phyloP scores from a whole-genome alignment of 2,113 vertebrate genomes.

The Tachycineta bicolor region DNA sequence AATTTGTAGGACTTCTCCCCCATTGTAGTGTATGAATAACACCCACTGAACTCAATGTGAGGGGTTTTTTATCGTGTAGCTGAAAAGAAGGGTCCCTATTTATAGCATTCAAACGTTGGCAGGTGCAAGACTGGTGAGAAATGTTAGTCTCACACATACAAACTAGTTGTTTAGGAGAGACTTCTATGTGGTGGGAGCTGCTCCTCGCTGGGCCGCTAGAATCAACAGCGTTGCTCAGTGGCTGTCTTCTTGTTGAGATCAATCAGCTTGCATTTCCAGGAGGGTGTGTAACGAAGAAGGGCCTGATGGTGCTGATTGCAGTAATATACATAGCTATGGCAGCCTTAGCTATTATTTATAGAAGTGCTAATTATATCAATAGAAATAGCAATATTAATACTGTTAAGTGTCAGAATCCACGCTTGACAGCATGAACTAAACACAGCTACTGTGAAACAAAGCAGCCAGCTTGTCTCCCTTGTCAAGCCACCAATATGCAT shows the following conservation, averaged over 20 bases:
- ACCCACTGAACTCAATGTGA: background rate
- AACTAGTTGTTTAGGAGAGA: constrained; percentile 74
- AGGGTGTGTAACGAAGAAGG: constrained; percentile 45
- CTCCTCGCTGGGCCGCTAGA: constrained; percentile 54
- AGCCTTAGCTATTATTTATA: constrained; percentile 77
- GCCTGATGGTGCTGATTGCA: constrained; percentile 63
- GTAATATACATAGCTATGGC: constrained; percentile 72
- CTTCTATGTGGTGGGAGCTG: constrained; percentile 62
- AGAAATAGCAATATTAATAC: constrained; percentile 83
- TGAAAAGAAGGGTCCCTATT: constrained; percentile 55
- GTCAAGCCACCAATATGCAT: constrained; percentile 74
- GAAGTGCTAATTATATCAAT: constrained; percentile 81
- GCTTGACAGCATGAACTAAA: constrained; percentile 77
- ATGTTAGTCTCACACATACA: constrained; percentile 78
- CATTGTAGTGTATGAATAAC: constrained; percentile 7
- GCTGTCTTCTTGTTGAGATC: constrained; percentile 41
- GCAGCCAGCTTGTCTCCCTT: constrained; percentile 75
- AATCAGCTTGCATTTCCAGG: constrained; percentile 51
- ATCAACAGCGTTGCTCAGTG: constrained; percentile 31
- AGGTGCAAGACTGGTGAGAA: constrained; percentile 76
- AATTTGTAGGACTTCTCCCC: background rate
- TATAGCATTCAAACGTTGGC: constrained; percentile 61
- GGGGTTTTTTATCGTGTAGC: background rate
- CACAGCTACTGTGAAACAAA: constrained; percentile 76
- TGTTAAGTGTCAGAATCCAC: constrained; percentile 77